Base-by-base conservation (phyloP, 2,797 vertebrate genomes). In the Zenarchopterus dispar region DNA sequence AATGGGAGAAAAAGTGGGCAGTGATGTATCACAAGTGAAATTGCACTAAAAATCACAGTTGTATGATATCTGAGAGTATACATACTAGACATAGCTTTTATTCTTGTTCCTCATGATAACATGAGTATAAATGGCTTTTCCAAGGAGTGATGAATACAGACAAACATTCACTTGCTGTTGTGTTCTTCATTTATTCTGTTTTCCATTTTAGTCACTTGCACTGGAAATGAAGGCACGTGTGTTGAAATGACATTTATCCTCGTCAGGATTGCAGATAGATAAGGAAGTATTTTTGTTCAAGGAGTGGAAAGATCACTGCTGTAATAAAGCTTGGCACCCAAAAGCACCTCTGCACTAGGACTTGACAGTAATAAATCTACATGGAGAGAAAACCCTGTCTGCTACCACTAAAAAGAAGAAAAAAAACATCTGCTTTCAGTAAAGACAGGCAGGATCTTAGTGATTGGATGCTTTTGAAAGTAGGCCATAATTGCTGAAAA, bases 11-110 rank as follows among this genome's bases (percentile, higher is more conserved):
- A 77, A 71, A 56, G 57, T 51, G 55, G 70, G 48, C 58, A 78
- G 74, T 81, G 79, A 82, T 84, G 81, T 83, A 75, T 49, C 82
- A 80, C 74, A 88, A 81, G 78, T 84, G 51, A 83, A 91, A 91
- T 91, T 93, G 92, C 93, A 94, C 91, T 93, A 92, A 86, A 87
- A 74, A 73, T 80, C 49, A 81, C 75, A 84, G 68, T 67, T 81
- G 84, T 86, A 79, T 77, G 78, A 82, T 81, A 77, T 80, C 71
- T 81, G 83, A 78, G 65, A 85, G 82, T 86, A 78, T 81, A 82
- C 22, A 84, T 87, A 69, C 82, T 86, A 86, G 73, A 88, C 33
- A 73, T 79, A 87, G 80, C 65, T 81, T 88, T 84, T 87, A 89
- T 91, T 73, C 64, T 73, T 81, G 89, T 92, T 90, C 52, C 71